Percentiles rank a stretch among this genome's conserved stretches.
phyloP scores from a whole-genome alignment of 2,888 invertebrate genomes.

The Anagyrus pseudococci region DNA sequence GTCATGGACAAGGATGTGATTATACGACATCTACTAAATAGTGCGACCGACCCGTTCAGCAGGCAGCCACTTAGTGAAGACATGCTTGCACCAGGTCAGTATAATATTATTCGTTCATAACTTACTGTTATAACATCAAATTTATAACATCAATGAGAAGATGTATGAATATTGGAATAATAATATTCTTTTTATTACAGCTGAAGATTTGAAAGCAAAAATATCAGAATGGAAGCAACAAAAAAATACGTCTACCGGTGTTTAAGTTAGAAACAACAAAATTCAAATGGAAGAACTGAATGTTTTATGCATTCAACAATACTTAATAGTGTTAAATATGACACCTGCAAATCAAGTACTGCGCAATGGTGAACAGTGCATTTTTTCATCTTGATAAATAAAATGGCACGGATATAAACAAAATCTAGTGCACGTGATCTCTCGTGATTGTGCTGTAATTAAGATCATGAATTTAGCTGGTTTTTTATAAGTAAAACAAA shows the following conservation, averaged over 20 bases:
- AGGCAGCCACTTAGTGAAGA: conserved; percentile 93
- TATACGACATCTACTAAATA: conserved; percentile 91
- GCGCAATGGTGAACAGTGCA: conserved; percentile 40
- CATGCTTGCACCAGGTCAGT: conserved; percentile 86
- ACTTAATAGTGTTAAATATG: conserved; percentile 31
- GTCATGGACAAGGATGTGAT: conserved; percentile 96
- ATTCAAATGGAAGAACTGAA: conserved; percentile 16
- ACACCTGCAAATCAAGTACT: conserved; percentile 31
- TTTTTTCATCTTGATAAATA: conserved; percentile 40
- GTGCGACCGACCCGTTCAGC: conserved; percentile 97
- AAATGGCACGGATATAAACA: conserved; percentile 33
- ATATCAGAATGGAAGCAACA: conserved; percentile 88
- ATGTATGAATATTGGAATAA: not conserved
- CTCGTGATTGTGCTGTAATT: conserved; percentile 54
- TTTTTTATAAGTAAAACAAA: conserved; percentile 54
- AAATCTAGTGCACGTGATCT: conserved; percentile 56
- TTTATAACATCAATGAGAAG: not conserved
- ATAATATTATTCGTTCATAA: too few relatives aligned
- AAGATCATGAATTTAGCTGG: conserved; percentile 57
- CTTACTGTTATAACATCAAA: conserved; percentile 2
- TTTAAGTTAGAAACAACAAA: conserved; percentile 14
- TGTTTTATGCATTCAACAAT: conserved; percentile 26
- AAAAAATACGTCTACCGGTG: conserved; percentile 64
- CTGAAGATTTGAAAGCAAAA: conserved; percentile 82
- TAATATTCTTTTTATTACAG: conserved; percentile 64